Evolutionary conservation across 1,140 invertebrate genomes (phyloP), one percentile per base, ranked within the genome.

Genomic region (Drosophila orena): DNA sequence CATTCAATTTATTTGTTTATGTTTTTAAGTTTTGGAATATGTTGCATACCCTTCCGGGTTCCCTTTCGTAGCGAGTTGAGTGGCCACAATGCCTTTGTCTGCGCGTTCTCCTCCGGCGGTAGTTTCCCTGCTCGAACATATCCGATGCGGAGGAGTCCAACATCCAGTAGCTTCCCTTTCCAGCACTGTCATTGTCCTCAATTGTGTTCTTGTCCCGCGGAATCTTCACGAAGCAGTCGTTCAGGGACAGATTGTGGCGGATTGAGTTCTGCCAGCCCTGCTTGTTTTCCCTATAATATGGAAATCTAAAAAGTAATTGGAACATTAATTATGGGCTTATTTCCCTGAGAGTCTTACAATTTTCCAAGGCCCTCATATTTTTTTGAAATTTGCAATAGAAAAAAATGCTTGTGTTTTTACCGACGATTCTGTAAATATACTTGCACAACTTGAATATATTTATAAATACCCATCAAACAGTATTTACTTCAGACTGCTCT

Each of bases 161-260:
- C 64, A 96, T 97, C 97, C 97, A 98, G 90, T 97, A 98, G 68
- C 95, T 96, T 4, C 97, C 97, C 88, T 97, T 97, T 0, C 96
- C 94, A 1, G 88, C 84, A 20, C 81, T 89, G 89, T 95, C 93
- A 93, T 96, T 91, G 93, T 95, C 91, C 12, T 90, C 94, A 0
- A 94, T 94, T 50, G 95, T 94, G 71, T 97, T 96, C 77, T 97
- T 96, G 93, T 97, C 93, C 73, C 95, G 74, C 66, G 96, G 93
- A 14, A 97, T 94, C 93, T 98, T 98, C 2, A 98, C 95, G 90
- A 98, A 98, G 92, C 97, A 98, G 90, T 98, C 98, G 93, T 98
- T 98, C 17, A 98, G 93, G 61, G 96, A 97, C 0, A 98, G 93
- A 93, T 99, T 98, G 88, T 98, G 97, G 5, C 97, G 90, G 37